Base-by-base conservation (phyloP, 64 coral and sea anemone genomes). In the Pocillopora damicornis region DNA sequence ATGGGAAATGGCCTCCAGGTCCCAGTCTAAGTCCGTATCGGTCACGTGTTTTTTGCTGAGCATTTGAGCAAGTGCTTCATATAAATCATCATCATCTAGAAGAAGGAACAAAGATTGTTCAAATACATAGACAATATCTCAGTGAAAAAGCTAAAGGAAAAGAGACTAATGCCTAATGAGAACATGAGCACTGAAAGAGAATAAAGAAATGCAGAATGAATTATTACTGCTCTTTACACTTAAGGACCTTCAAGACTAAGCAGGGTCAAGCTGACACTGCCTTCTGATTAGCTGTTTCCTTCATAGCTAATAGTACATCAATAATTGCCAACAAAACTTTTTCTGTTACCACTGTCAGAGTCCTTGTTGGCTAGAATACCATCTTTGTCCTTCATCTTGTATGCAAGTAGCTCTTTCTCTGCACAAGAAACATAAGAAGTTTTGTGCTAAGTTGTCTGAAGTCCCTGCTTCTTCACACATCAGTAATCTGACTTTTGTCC, bases 41-140 rank as follows among this genome's bases (percentile, higher is more conserved):
- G 79, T 75, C 4, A 95, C 80, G 57, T 90, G 90, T 60, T 96
- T 83, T 69, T 77, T 92, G 74, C 90, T 96, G 7, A 96, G 78
- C 72, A 96, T 92, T 45, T 86, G 58, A 51, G 87, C 94, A 8
- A 96, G 94, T 51, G 94, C 89, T 73, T 96, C 90, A 22, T 96
- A 93, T 45, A 96, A 89, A 73, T 96, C 88, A 23, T 81, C 38
- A 68, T 96, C 94, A 63, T 92, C 94, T 92, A 37, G 15, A 58
- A 89, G 30, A 60, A 38, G 42, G 20, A 60, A 62, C 23, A 22
- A 63, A 2, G 13, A 63, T 1, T 35, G 9, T 17, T n/a, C 20
- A 69, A 23, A 9, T 18, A 0, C 42, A 7, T 51, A 9, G 9
- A 69, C 5, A 69, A 18, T 1, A n/a, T 69, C 1, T 66, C 63